Conservation (phyloP, 2,113 vertebrate species). For the Odontophorus gujanensis region DNA sequence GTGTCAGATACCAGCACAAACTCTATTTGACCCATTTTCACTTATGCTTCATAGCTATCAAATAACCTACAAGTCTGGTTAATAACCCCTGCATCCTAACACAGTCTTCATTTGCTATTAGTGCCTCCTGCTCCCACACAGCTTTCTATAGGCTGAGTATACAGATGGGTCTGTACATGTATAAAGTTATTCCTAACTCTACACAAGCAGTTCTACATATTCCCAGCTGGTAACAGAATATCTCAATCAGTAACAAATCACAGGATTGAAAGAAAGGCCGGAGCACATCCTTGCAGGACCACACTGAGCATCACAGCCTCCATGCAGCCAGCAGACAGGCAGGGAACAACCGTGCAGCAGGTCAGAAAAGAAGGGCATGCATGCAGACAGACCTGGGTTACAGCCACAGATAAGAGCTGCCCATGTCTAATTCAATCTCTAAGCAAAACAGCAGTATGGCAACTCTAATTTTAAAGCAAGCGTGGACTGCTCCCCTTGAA, state of each 20-base stretch:
- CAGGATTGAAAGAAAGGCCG: accelerated
- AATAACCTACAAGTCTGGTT: background rate
- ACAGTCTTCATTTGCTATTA: background rate
- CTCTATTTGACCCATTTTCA: background rate
- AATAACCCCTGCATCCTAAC: background rate
- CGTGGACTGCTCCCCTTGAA: background rate
- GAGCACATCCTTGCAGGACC: background rate
- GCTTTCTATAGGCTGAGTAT: background rate
- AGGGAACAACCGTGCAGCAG: background rate
- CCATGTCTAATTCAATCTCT: background rate
- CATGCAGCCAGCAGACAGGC: background rate
- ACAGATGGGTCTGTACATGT: background rate
- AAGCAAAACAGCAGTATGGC: background rate
- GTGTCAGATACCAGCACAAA: background rate
- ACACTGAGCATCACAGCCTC: background rate
- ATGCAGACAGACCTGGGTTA: background rate
- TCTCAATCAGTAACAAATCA: background rate
- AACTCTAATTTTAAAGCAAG: background rate
- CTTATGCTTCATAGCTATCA: background rate
- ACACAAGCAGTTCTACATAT: background rate
- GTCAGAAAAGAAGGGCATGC: background rate
- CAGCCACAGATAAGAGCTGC: background rate
- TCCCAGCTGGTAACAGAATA: background rate
- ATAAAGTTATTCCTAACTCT: background rate
- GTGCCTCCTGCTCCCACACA: background rate